Conservation (phyloP, 92 coral and sea anemone genomes). For the Nematostella vectensis region DNA sequence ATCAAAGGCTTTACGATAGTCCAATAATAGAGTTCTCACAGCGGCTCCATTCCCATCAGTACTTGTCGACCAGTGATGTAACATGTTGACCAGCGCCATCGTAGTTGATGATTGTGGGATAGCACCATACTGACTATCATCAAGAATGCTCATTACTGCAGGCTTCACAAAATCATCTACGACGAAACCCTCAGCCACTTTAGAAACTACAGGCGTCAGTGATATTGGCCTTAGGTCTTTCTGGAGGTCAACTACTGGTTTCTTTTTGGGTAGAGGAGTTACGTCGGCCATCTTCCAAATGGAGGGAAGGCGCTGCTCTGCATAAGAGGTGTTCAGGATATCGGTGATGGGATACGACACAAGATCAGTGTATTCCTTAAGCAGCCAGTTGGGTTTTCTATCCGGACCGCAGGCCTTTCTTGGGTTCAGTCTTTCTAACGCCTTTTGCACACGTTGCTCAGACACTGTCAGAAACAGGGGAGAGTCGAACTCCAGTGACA, state of each 20-base stretch:
- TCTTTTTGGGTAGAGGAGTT: slow-evolving; percentile 3
- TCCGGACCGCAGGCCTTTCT: slow-evolving; percentile 15
- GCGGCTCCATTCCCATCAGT: slow-evolving; percentile 29
- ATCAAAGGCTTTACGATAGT: slow-evolving; percentile 28
- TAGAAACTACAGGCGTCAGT: slow-evolving; percentile 8
- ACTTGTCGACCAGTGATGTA: slow-evolving; percentile 15
- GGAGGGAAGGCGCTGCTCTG: slow-evolving; percentile 6
- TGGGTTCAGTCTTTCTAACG: not conserved
- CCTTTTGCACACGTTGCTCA: not conserved
- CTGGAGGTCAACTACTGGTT: slow-evolving; percentile 13
- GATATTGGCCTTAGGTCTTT: slow-evolving; percentile 22
- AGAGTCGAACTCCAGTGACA: slow-evolving; percentile 1
- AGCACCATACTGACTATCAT: slow-evolving; percentile 24
- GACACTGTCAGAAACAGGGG: not conserved
- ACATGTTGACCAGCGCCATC: slow-evolving; percentile 19
- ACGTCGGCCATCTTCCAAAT: slow-evolving; percentile 23
- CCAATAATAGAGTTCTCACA: slow-evolving; percentile 22
- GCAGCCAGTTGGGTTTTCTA: slow-evolving; percentile 9
- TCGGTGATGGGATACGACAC: not conserved
- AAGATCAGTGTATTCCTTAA: slow-evolving; percentile 6
- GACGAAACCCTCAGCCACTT: slow-evolving; percentile 25
- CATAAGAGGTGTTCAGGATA: slow-evolving; percentile 5
- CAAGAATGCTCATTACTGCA: slow-evolving; percentile 4
- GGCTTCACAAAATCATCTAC: slow-evolving; percentile 27
- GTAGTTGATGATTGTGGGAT: slow-evolving; percentile 16